Conservation (phyloP, 2,113 vertebrate species). For the Clarias macrocephalus region DNA sequence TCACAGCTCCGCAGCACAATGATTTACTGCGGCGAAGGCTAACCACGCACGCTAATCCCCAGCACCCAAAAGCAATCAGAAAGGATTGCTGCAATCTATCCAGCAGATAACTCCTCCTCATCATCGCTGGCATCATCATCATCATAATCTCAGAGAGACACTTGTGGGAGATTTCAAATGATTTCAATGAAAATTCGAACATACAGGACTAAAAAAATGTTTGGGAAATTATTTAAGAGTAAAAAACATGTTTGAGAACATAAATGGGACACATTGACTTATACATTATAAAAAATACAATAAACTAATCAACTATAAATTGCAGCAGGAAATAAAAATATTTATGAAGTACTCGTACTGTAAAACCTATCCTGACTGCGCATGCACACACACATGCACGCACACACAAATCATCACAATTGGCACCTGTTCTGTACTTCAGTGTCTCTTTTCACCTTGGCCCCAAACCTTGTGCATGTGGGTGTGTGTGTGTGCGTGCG, state of each 20-base stretch:
- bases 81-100: slow-evolving; percentile 43
- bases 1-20: slow-evolving; percentile 5
- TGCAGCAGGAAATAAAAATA: background rate
- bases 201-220: too few species aligned
- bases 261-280: too few species aligned
- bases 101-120: slow-evolving; percentile 1
- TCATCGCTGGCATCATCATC: background rate
- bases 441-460: slow-evolving; percentile 43
- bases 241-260: background rate
- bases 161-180: background rate
- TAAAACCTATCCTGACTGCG: background rate
- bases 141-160: background rate
- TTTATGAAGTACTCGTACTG: background rate
- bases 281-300: too few species aligned
- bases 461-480: slow-evolving; percentile 29
- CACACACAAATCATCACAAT: background rate
- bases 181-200: too few species aligned
- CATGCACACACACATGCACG: background rate
- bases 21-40: background rate
- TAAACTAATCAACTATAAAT: too few species aligned
- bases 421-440: slow-evolving; percentile 13
- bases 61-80: slow-evolving; percentile 32
- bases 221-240: background rate
- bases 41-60: slow-evolving; percentile 25
- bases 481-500: background rate